phyloP scores from a whole-genome alignment of 2,797 vertebrate species.

The Percopsis omiscomaycus region DNA sequence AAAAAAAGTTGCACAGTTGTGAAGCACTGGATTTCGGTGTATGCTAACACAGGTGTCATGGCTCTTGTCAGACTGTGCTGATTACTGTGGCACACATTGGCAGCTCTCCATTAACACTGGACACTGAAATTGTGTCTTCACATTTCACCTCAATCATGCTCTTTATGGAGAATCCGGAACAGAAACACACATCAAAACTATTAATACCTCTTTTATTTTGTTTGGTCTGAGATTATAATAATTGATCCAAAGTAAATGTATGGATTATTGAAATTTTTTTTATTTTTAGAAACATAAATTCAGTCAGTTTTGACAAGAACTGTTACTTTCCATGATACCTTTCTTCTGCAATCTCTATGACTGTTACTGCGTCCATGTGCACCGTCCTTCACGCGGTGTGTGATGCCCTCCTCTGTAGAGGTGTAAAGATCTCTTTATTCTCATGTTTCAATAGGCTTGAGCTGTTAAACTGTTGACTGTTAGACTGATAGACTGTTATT shows the following conservation, averaged over 20 bases:
- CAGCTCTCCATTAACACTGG: slow-evolving; percentile 64
- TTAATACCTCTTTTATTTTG: slow-evolving; percentile 28
- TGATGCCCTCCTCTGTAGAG: slow-evolving; percentile 54
- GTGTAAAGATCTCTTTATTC: slow-evolving; percentile 26
- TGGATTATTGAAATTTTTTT: slow-evolving; percentile 42
- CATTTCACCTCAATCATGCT: slow-evolving; percentile 31
- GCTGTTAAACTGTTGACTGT: slow-evolving; percentile 75
- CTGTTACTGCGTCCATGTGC: slow-evolving; percentile 74
- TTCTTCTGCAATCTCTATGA: slow-evolving; percentile 67
- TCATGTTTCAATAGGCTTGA: slow-evolving; percentile 55
- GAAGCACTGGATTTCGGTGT: slow-evolving; percentile 49
- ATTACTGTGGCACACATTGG: slow-evolving; percentile 62
- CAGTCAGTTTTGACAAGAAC: slow-evolving; percentile 68
- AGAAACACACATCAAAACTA: slow-evolving; percentile 9
- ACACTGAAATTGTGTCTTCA: slow-evolving; percentile 56
- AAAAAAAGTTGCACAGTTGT: slow-evolving; percentile 63
- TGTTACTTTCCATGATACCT: slow-evolving; percentile 71
- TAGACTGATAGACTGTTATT: slow-evolving; percentile 75
- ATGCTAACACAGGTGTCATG: slow-evolving; percentile 50
- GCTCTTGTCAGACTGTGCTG: slow-evolving; percentile 62
- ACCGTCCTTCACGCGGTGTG: slow-evolving; percentile 54
- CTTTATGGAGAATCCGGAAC: slow-evolving; percentile 19
- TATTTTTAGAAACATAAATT: slow-evolving; percentile 20
- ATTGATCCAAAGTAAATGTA: too few relatives aligned
- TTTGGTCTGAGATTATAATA: background rate